Conservation (phyloP, 2,113 vertebrate species). For the Semnornis frantzii region DNA sequence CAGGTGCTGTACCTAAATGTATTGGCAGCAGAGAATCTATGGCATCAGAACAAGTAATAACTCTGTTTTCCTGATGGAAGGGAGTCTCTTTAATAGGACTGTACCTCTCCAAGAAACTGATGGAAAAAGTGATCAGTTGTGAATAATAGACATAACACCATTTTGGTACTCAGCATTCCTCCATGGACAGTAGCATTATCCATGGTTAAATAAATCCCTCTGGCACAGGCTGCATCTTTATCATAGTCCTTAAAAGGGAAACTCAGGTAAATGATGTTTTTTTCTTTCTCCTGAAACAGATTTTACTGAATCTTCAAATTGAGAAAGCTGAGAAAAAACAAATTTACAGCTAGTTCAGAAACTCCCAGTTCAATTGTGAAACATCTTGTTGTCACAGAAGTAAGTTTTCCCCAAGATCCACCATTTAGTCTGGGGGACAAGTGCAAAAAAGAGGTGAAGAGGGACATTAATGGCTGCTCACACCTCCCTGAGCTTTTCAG, state of each 20-base stretch:
- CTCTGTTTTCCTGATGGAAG: neutral
- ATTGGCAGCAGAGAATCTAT: neutral
- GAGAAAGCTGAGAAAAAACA: neutral
- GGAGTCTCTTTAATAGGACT: neutral
- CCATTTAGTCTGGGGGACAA: neutral
- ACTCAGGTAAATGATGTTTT: neutral
- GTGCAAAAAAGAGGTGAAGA: neutral
- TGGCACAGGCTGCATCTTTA: neutral
- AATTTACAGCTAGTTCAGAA: neutral
- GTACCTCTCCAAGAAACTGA: neutral
- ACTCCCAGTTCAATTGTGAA: neutral
- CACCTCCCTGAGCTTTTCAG: neutral
- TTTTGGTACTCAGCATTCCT: neutral
- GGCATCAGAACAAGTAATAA: neutral
- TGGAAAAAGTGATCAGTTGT: neutral
- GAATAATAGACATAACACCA: neutral
- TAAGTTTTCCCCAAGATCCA: neutral
- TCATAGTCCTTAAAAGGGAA: neutral
- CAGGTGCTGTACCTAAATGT: neutral
- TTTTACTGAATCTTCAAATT: neutral
- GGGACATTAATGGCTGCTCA: neutral
- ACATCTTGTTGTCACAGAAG: neutral
- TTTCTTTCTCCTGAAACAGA: neutral
- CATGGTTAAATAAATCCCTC: neutral
- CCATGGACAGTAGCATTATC: neutral